A percentile compares a stretch with the other conserved stretches of the same genome.
Evolutionary conservation across 2,113 vertebrate genomes (phyloP).

Genomic region (Laticauda laticaudata): DNA sequence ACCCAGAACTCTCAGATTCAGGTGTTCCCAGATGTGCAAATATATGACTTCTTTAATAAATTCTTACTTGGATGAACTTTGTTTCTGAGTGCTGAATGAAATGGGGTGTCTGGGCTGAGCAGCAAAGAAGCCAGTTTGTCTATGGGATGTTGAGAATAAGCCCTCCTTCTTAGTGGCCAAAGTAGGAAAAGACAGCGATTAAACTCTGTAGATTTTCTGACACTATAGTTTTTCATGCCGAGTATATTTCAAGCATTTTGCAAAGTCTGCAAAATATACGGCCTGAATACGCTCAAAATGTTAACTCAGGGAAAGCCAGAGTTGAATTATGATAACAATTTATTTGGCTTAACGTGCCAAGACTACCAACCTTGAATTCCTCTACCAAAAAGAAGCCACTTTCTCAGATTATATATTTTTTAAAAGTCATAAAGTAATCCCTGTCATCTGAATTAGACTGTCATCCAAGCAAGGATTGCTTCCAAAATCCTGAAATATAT

Average conservation of each 20-base stretch:
- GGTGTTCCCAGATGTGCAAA: no score
- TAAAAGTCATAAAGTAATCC: neutral
- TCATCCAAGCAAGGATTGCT: neutral
- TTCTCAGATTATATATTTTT: neutral
- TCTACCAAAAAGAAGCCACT: neutral
- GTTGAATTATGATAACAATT: conserved; percentile 9
- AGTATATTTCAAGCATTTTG: conserved; percentile 25
- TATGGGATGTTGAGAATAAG: neutral
- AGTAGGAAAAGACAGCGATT: neutral
- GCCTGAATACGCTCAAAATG: conserved; percentile 5
- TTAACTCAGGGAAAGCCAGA: neutral
- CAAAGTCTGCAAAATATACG: conserved; percentile 16
- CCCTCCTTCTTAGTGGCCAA: neutral
- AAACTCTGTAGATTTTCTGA: conserved; percentile 5
- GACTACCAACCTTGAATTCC: neutral
- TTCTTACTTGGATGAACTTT: no score
- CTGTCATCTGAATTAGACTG: neutral
- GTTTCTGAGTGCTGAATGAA: no score
- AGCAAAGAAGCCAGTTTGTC: neutral
- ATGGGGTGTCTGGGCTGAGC: neutral
- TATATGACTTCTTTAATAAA: no score
- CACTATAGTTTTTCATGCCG: neutral
- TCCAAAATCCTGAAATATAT: conserved; percentile 17
- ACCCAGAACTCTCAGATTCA: no score
- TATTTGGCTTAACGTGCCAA: conserved; percentile 2